Evolutionary conservation across 1,140 invertebrate genomes (phyloP).

Genomic region (Tetragonula clypearis): DNA sequence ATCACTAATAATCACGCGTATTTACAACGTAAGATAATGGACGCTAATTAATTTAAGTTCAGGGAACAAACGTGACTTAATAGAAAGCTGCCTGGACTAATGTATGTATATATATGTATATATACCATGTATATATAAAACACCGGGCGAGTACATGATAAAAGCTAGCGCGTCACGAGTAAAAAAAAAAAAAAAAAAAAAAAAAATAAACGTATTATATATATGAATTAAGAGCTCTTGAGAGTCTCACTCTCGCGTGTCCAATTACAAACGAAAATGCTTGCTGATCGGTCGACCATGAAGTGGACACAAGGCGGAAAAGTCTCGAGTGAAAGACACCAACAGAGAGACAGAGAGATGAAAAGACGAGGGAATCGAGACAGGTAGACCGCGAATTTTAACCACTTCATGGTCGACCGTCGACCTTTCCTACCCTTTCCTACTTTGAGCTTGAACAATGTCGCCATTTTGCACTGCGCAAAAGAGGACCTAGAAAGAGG

Average conservation of each 20-base stretch:
- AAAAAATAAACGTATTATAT: not conserved
- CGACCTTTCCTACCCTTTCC: not conserved
- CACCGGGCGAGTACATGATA: slow-evolving; percentile 16
- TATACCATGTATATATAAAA: not conserved
- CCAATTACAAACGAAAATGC: slow-evolving; percentile 3
- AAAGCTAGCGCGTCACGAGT: slow-evolving; percentile 19
- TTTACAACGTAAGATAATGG: slow-evolving; percentile 37
- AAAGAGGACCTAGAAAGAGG: not conserved
- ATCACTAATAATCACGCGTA: slow-evolving; percentile 42
- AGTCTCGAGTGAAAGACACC: not conserved
- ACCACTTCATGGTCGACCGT: slow-evolving; percentile 11
- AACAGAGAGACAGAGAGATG: not conserved
- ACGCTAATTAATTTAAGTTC: slow-evolving; percentile 38
- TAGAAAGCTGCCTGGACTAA: slow-evolving; percentile 45
- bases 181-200: not conserved
- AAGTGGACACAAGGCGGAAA: slow-evolving; percentile 8
- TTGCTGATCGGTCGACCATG: not conserved
- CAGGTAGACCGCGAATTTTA: slow-evolving; percentile 32
- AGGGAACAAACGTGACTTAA: slow-evolving; percentile 38
- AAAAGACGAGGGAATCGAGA: not conserved
- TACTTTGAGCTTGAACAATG: slow-evolving; percentile 26
- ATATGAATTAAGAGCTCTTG: slow-evolving; percentile 11
- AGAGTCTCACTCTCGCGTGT: not conserved
- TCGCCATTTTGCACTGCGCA: not conserved
- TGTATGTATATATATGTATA: slow-evolving; percentile 2